Evolutionary conservation across 23 tunicate species (phyloP).

Genomic region (Trididemnum miniatum): DNA sequence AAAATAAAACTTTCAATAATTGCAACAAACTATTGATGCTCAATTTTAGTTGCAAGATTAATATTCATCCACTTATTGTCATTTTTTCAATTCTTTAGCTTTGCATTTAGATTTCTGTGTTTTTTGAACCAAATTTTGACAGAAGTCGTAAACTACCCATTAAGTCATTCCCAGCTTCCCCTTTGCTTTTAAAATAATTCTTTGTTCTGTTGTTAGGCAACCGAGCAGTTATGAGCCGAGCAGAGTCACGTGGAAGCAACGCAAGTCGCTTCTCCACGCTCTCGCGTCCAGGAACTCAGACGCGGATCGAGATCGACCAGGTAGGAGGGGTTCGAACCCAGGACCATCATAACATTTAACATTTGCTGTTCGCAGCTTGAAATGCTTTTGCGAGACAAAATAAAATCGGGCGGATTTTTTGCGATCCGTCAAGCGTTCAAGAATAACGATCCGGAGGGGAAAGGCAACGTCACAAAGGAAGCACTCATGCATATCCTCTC

Average conservation of each 20-base stretch:
- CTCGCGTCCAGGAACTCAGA: slow-evolving; percentile 86
- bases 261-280: slow-evolving; percentile 51
- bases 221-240: slow-evolving; percentile 69
- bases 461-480: slow-evolving; percentile 81
- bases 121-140: too few relatives aligned
- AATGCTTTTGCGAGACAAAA: slow-evolving; percentile 59
- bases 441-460: slow-evolving; percentile 93
- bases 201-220: slow-evolving; percentile 27
- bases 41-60: too few relatives aligned
- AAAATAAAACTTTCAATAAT: too few relatives aligned
- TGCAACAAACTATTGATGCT: too few relatives aligned
- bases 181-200: too few relatives aligned
- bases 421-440: slow-evolving; percentile 83
- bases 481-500: slow-evolving; percentile 84
- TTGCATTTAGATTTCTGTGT: too few relatives aligned
- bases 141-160: too few relatives aligned
- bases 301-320: slow-evolving; percentile 84
- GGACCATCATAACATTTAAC: too few relatives aligned
- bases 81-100: too few relatives aligned
- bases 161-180: too few relatives aligned
- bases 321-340: slow-evolving; percentile 32
- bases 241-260: slow-evolving; percentile 78
- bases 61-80: too few relatives aligned
- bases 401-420: slow-evolving; percentile 78
- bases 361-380: slow-evolving; percentile 37